phyloP scores from a whole-genome alignment of 2,888 invertebrate species.

The Drosophila ezoana region DNA sequence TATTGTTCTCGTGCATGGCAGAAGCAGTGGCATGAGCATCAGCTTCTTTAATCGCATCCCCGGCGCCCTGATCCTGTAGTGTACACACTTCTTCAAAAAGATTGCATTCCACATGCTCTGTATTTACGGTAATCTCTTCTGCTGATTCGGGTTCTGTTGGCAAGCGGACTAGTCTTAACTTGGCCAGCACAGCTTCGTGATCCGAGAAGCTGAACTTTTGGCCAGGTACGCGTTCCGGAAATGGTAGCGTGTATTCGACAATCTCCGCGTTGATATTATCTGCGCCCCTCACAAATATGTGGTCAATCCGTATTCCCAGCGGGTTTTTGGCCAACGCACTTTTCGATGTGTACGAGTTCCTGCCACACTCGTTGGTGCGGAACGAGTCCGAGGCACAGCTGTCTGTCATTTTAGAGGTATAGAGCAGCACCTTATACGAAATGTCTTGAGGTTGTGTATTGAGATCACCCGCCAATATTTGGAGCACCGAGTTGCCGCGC shows the following conservation, averaged over 20 bases:
- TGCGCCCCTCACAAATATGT: constrained; percentile 88
- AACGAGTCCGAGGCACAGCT: constrained; percentile 83
- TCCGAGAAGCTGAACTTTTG: constrained; percentile 93
- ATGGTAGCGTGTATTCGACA: constrained; percentile 88
- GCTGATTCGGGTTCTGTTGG: constrained; percentile 1
- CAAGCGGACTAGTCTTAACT: constrained; percentile 74
- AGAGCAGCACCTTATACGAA: constrained; percentile 88
- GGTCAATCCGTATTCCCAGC: constrained; percentile 95
- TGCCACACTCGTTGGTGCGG: constrained; percentile 92
- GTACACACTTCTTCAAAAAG: constrained; percentile 8
- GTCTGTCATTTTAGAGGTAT: constrained; percentile 87
- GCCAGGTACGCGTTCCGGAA: constrained; percentile 90
- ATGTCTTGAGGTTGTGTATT: constrained; percentile 96
- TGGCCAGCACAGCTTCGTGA: constrained; percentile 93
- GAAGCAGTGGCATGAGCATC: not conserved
- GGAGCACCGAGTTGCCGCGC: constrained; percentile 90
- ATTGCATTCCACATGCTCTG: constrained; percentile 44
- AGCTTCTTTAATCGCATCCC: constrained; percentile 5
- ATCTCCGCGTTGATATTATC: constrained; percentile 84
- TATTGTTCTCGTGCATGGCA: constrained; percentile 7
- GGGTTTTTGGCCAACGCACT: constrained; percentile 86
- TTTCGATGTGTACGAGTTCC: constrained; percentile 92
- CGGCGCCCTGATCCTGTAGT: constrained; percentile 8
- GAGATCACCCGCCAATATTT: constrained; percentile 96
- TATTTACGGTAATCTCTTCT: not conserved